phyloP scores from a whole-genome alignment of 1,140 invertebrate genomes.

The Venustaconcha ellipsiformis region DNA sequence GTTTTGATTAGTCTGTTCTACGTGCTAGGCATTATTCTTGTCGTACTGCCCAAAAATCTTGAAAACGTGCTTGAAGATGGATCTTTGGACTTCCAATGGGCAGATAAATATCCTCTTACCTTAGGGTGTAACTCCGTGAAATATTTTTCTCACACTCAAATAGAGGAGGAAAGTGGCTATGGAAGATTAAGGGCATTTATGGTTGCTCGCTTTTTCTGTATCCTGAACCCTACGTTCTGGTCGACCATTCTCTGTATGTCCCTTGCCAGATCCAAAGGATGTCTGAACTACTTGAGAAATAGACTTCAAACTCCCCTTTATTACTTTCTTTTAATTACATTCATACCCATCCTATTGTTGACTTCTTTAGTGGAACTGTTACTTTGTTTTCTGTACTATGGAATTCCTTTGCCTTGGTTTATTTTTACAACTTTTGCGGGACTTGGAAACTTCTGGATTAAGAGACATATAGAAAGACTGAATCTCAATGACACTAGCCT shows the following conservation, averaged over 20 bases:
- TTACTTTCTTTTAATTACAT: background rate
- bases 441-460: background rate
- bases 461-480: background rate
- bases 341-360: background rate
- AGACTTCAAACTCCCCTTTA: background rate
- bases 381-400: slow-evolving; percentile 3
- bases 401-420: slow-evolving; percentile 10
- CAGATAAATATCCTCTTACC: slow-evolving; percentile 9
- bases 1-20: slow-evolving; percentile 5
- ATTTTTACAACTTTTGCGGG: slow-evolving; percentile 7
- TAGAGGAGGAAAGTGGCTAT: slow-evolving; percentile 4
- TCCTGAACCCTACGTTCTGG: slow-evolving; percentile 14
- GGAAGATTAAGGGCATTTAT: background rate
- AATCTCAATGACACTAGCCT: background rate
- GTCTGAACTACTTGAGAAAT: background rate
- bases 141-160: slow-evolving; percentile 3
- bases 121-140: background rate
- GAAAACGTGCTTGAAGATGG: slow-evolving; percentile 18
- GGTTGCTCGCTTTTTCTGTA: slow-evolving; percentile 11
- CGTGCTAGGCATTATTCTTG: slow-evolving; percentile 8
- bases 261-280: background rate
- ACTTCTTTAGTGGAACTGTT: background rate
- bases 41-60: slow-evolving; percentile 20
- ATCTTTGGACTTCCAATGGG: background rate
- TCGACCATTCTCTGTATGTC: background rate